Base-by-base conservation (phyloP, 2,888 invertebrate genomes). In the Plebejus anna region DNA sequence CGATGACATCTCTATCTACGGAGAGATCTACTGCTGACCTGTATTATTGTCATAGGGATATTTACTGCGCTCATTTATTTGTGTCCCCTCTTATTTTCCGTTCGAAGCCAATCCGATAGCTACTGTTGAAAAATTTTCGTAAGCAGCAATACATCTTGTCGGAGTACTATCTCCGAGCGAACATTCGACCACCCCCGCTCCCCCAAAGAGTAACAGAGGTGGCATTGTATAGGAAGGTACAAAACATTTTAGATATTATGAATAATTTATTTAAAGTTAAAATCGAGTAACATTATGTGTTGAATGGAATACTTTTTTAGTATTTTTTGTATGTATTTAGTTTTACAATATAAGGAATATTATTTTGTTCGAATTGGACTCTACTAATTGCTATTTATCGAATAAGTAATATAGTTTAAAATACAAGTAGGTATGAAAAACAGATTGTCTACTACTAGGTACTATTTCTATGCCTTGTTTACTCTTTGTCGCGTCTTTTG, bases 21-120 rank as follows among this genome's bases (percentile, higher is more conserved):
- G 85, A 87, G 87, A 88, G 89, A 94, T 94, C 94, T 94, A 92
- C 90, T 90, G 94, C 94, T 94, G 94, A 94, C 92, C 94, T 93
- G 94, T 93, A 92, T 93, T 94, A 93, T 94, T 93, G 92, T 93
- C 93, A 92, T 92, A 90, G 89, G 87, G 92, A 91, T 92, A 94
- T 94, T 94, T 94, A 94, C 89, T 86, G 85, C 91, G 85, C 83
- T 93, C 93, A 93, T 93, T 93, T 93, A 92, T 94, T 90, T 90
- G 89, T 90, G 89, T 90, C 91, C 91, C 94, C 92, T 93, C 93
- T 94, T 94, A 94, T 94, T 94, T 94, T 94, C 91, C 91, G 92
- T 93, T 94, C 89, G 89, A 86, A 88, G 90, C 92, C 91, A 92
- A 94, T 94, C 92, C 89, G 91, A 91, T 92, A 92, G 89, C 88